Evolutionary conservation across 1,140 invertebrate species (phyloP).

Genomic region (Drosophila santomea): DNA sequence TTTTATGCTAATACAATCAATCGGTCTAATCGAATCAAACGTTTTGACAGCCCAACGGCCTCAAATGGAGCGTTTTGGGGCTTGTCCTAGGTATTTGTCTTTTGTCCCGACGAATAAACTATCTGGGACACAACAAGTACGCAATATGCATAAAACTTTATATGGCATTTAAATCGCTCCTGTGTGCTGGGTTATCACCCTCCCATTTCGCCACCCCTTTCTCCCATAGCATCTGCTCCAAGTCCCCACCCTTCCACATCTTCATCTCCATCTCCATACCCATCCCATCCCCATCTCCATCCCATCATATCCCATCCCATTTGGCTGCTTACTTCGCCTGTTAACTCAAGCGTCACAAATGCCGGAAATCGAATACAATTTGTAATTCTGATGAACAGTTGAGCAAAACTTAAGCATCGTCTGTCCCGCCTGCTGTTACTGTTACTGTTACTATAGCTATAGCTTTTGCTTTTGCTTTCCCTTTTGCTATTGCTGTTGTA

Average conservation of each 20-base stretch:
- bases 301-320: conserved; percentile 29
- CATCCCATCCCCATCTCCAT: neutral
- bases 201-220: neutral
- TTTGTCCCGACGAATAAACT: conserved; percentile 48
- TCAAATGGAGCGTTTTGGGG: conserved; percentile 62
- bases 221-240: conserved; percentile 8
- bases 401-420: conserved; percentile 70
- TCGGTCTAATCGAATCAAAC: conserved; percentile 80
- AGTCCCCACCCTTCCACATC: neutral
- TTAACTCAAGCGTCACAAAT: conserved; percentile 84
- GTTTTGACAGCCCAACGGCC: conserved; percentile 72
- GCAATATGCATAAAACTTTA: conserved; percentile 80
- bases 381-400: conserved; percentile 83
- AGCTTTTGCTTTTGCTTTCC: neutral
- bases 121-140: conserved; percentile 62
- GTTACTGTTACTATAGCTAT: neutral
- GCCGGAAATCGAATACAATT: conserved; percentile 84
- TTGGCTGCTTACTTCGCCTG: conserved; percentile 70
- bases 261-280: too few relatives aligned
- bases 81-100: conserved; percentile 34
- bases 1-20: conserved; percentile 80
- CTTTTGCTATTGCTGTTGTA: neutral
- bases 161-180: conserved; percentile 76
- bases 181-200: conserved; percentile 34
- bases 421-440: conserved; percentile 40